These are phyloP conservation scores for Erethizon dorsatum DNA, from an alignment of 2,797 vertebrate species.

Conservation along the genomic window DNA sequence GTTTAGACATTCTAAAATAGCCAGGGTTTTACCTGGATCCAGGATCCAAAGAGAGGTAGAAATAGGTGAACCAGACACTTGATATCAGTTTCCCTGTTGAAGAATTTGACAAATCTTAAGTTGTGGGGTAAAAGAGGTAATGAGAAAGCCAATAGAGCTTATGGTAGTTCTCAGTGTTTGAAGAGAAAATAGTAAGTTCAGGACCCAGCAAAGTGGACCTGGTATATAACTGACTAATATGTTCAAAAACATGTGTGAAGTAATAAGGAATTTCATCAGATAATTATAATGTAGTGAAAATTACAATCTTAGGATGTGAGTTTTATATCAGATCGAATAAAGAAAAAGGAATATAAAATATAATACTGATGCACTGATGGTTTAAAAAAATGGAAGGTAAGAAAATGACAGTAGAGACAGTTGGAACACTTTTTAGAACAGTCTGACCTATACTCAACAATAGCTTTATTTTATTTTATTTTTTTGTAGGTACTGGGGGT, in stretches of 20 bases:
- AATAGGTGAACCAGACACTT: not conserved
- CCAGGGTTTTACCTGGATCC: not conserved
- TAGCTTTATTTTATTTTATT: not conserved
- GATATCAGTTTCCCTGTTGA: not conserved
- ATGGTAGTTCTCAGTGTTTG: not conserved
- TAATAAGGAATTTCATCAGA: not conserved
- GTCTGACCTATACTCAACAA: not conserved
- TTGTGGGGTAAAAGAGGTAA: not conserved
- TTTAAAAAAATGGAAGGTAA: not conserved
- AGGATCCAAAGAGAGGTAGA: not conserved
- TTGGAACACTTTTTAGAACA: not conserved
- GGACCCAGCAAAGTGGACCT: not conserved
- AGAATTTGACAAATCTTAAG: not conserved
- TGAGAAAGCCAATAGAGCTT: not conserved
- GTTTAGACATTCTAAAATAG: not conserved
- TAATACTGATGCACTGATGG: not conserved
- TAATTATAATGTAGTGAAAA: not conserved
- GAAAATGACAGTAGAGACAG: not conserved
- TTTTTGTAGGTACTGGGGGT: no score
- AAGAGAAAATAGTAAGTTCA: not conserved
- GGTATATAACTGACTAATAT: not conserved
- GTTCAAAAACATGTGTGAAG: not conserved
- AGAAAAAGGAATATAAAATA: not conserved
- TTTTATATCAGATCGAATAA: not conserved
- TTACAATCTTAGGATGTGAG: not conserved